phyloP scores from a whole-genome alignment of 1,140 invertebrate species.

The Meloidogyne floridensis region DNA sequence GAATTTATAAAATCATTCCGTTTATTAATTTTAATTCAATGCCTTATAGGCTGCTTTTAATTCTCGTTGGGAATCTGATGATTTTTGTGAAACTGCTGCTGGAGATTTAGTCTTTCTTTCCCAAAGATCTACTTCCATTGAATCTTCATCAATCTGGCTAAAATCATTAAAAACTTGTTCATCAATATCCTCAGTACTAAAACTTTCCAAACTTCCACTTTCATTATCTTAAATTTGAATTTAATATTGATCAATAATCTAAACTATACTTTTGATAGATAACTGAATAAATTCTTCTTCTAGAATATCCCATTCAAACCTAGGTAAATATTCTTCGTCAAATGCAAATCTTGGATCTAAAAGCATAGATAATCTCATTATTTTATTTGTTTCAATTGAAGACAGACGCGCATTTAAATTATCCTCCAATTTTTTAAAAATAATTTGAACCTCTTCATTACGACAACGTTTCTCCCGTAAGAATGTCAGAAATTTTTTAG shows the following conservation, averaged over 20 bases:
- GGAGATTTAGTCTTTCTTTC: not conserved
- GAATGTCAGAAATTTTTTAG: conserved; percentile 14
- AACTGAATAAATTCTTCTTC: conserved; percentile 12
- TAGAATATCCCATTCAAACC: conserved; percentile 3
- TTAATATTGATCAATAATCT: not conserved
- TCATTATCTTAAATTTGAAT: not conserved
- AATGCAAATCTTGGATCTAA: not conserved
- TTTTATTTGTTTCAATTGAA: conserved; percentile 4
- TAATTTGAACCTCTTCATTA: not conserved
- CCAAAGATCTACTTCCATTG: conserved; percentile 10
- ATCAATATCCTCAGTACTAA: not conserved
- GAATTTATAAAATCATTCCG: too few species aligned
- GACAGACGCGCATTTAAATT: not conserved
- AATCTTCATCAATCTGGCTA: not conserved
- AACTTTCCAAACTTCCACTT: not conserved
- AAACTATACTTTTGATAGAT: not conserved
- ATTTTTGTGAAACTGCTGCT: conserved; percentile 2
- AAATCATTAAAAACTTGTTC: not conserved
- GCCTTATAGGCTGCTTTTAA: too few species aligned
- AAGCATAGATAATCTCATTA: not conserved
- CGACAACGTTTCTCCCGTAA: not conserved
- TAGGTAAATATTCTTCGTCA: not conserved
- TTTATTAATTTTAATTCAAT: too few species aligned
- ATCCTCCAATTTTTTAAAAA: not conserved
- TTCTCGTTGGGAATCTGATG: not conserved